These are phyloP conservation scores for Sycophila texana DNA, from an alignment of 2,888 invertebrate species.

Conservation along the genomic window DNA sequence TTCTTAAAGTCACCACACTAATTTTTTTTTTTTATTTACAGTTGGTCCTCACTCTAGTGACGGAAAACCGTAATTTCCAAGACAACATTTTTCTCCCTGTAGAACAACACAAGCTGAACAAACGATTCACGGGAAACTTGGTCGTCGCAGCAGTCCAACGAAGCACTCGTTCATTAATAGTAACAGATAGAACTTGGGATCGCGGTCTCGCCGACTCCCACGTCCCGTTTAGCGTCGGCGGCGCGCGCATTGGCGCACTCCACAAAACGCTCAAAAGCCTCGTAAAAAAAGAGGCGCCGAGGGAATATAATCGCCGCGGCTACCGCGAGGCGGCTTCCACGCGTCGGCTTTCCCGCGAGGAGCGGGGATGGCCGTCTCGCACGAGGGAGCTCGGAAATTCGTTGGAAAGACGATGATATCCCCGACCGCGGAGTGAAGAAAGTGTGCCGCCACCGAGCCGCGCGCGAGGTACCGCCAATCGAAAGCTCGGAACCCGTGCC, in stretches of 20 bases:
- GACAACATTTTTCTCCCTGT: too few species aligned
- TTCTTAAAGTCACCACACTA: too few species aligned
- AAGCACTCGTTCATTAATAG: too few species aligned
- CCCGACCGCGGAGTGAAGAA: constrained; percentile 33
- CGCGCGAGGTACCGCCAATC: background rate
- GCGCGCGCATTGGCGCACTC: background rate
- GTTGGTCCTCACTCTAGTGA: too few species aligned
- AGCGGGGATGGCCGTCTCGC: constrained; percentile 21
- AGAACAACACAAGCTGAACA: too few species aligned
- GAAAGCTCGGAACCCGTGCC: constrained; percentile 28
- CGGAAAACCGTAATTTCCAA: too few species aligned
- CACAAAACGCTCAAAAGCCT: background rate
- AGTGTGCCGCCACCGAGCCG: constrained; percentile 34
- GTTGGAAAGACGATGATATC: constrained; percentile 45
- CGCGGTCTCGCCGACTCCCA: too few species aligned
- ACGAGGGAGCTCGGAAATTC: constrained; percentile 47
- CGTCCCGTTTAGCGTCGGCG: background rate
- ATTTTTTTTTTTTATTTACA: too few species aligned
- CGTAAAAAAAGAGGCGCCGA: constrained; percentile 5
- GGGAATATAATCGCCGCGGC: background rate
- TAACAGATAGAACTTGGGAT: too few species aligned
- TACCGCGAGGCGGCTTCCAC: constrained; percentile 3
- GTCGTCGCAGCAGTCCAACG: too few species aligned
- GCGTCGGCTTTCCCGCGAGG: constrained; percentile 34
- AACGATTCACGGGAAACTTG: too few species aligned